phyloP scores from a whole-genome alignment of 2,113 vertebrate genomes.

The Collichthys lucidus region DNA sequence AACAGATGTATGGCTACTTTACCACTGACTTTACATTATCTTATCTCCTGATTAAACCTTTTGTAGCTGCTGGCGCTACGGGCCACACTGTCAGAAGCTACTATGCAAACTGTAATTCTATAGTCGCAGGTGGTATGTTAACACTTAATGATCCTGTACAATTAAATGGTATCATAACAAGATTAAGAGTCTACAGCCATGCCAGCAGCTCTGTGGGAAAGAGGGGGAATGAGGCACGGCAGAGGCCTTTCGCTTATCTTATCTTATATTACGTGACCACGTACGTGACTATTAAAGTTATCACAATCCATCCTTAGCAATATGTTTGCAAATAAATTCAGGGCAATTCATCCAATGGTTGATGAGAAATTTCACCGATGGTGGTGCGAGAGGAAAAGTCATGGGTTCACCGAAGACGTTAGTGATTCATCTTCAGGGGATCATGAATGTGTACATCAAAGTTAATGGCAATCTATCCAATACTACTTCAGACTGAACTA shows the following conservation, averaged over 20 bases:
- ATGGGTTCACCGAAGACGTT: too few species aligned
- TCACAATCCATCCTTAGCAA: neutral
- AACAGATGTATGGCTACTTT: neutral
- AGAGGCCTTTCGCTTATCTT: too few species aligned
- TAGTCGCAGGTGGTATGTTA: neutral
- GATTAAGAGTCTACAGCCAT: neutral
- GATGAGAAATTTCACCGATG: neutral
- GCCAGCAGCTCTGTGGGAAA: neutral
- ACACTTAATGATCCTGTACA: too few species aligned
- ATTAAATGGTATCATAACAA: neutral
- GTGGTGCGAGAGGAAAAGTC: neutral
- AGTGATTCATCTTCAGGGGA: neutral
- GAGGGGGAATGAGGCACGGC: too few species aligned
- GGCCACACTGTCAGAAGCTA: neutral
- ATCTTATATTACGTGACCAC: too few species aligned
- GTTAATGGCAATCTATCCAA: too few species aligned
- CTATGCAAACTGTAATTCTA: neutral
- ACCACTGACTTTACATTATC: neutral
- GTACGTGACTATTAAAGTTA: too few species aligned
- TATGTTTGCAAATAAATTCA: neutral
- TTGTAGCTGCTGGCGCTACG: neutral
- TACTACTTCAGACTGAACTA: neutral
- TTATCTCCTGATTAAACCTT: constrained; percentile 6
- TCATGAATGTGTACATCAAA: neutral
- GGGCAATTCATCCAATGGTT: neutral